These are phyloP conservation scores for Drosophila jambulina DNA, from an alignment of 1,140 invertebrate genomes.

Conservation along the genomic window DNA sequence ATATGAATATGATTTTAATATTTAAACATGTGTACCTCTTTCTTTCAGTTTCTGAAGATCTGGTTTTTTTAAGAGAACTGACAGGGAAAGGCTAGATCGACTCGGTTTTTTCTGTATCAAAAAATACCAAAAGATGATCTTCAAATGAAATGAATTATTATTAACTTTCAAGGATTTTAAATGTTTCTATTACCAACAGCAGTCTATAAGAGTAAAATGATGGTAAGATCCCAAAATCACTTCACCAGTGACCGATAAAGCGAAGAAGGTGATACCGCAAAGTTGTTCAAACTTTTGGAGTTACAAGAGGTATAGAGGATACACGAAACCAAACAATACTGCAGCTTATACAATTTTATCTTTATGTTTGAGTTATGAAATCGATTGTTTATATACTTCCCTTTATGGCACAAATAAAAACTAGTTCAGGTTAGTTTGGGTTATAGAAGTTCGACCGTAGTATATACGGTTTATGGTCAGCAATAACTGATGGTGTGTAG, in stretches of 20 bases:
- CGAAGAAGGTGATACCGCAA: background rate
- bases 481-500: conserved; percentile 1
- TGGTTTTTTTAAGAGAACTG: background rate
- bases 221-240: too few species aligned
- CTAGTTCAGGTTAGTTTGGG: conserved; percentile 6
- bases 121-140: background rate
- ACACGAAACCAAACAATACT: background rate
- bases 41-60: background rate
- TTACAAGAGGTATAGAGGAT: background rate
- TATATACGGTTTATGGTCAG: conserved; percentile 6
- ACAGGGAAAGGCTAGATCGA: background rate
- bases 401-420: conserved; percentile 12
- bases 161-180: background rate
- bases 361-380: conserved; percentile 7
- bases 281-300: background rate
- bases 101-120: background rate
- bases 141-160: too few species aligned
- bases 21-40: background rate
- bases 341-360: background rate
- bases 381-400: conserved; percentile 7
- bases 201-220: background rate
- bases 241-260: background rate
- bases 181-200: background rate
- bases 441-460: background rate
- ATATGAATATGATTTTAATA: background rate